Conservation (phyloP, 2,797 vertebrate species). For the Dipus sagitta region DNA sequence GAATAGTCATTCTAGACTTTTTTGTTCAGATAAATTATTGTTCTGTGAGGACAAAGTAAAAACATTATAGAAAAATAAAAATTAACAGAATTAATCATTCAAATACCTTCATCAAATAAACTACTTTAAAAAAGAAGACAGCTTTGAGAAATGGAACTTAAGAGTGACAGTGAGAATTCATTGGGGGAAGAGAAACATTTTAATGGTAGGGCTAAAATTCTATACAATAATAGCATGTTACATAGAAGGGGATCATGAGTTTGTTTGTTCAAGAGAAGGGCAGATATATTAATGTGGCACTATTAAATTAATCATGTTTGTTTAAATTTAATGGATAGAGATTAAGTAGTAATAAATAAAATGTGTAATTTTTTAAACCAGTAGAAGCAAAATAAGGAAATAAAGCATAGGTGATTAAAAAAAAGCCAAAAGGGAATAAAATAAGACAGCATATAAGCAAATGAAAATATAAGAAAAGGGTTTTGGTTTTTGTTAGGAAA, state of each 20-base stretch:
- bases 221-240: neutral
- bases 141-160: neutral
- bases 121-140: neutral
- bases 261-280: neutral
- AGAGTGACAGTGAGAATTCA: neutral
- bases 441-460: neutral
- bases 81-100: neutral
- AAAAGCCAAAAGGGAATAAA: neutral
- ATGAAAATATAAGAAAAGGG: neutral
- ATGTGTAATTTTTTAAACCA: neutral
- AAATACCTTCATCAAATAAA: neutral
- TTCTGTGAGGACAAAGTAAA: slow-evolving; percentile 1
- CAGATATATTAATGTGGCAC: neutral
- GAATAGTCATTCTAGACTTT: neutral
- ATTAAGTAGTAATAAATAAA: neutral
- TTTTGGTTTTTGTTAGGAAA: neutral
- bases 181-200: neutral
- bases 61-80: slow-evolving; percentile 13
- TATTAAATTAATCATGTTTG: neutral
- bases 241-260: neutral
- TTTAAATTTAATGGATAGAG: slow-evolving; percentile 3
- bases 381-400: neutral
- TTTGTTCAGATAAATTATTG: slow-evolving; percentile 2
- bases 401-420: neutral
- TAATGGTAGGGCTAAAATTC: neutral